Evolutionary conservation across 1,140 invertebrate genomes (phyloP), one percentile per base, ranked within the genome.

Genomic region (Grapholita molesta): DNA sequence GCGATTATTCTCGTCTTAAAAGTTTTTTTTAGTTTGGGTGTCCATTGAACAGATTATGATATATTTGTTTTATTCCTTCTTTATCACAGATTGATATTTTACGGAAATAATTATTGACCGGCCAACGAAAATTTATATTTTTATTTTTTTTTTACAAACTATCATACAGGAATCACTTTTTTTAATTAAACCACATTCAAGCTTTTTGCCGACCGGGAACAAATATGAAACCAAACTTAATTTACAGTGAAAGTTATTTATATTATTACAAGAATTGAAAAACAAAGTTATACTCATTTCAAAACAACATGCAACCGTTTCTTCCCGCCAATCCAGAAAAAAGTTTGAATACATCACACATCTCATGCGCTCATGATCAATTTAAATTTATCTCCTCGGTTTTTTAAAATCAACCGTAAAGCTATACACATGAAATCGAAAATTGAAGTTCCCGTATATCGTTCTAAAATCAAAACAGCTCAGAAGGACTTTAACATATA

Each of bases 251-350:
- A 55, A 55, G 24, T 28, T 55, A 28, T 55, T 55, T 25, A 25
- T 12, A 55, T 25, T 28, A 55, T 25, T 2, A 55, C 53, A 28
- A 25, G 53, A 25, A 24, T 2, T 11, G 12, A 24, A 55, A 55
- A 25, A 55, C 2, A 55, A 21, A 24, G 7, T 53, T 21, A 3
- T 23, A 53, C n/a, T 53, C 18, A 23, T 23, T 23, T 24, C 53
- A 55, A n/a, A 12, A 18, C 35, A 15, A 11, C 21, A 55, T n/a
- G 24, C 21, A 3, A 55, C 12, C 21, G 12, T 53, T 23, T n/a
- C 23, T 55, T 28, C 53, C 24, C 53, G 53, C 21, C 23, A 55
- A 55, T 55, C 53, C 53, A 55, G 53, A 55, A 55, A 55, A 52
- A 55, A 55, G n/a, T 12, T 21, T 3, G 53, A 28, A 28, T 55